Conservation (phyloP, 2,888 invertebrate genomes). For the Leistus spinibarbis region DNA sequence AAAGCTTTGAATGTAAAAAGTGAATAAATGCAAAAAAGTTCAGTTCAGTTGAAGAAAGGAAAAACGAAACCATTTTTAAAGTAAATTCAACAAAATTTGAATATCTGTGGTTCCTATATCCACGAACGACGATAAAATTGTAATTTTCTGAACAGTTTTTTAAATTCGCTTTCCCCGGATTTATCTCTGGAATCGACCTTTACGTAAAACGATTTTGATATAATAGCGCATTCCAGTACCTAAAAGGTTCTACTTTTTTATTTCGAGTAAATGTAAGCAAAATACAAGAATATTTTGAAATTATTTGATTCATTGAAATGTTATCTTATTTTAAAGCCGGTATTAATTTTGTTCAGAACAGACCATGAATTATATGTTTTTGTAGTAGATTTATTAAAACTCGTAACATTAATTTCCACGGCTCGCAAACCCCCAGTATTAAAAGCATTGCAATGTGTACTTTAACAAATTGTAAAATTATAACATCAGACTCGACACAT, state of each 20-base stretch:
- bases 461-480: too few species aligned
- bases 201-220: neutral
- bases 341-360: too few species aligned
- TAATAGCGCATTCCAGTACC: neutral
- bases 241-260: neutral
- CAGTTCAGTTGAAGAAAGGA: neutral
- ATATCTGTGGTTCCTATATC: neutral
- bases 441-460: too few species aligned
- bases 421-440: too few species aligned
- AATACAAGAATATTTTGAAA: too few species aligned
- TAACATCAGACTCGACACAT: too few species aligned
- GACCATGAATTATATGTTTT: too few species aligned
- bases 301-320: too few species aligned
- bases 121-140: slow-evolving; percentile 1
- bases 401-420: too few species aligned
- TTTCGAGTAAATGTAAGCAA: neutral
- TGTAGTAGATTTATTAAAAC: too few species aligned
- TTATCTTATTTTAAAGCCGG: too few species aligned
- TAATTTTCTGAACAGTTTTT: slow-evolving; percentile 8
- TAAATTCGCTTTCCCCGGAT: neutral
- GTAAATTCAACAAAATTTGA: neutral
- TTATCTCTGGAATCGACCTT: neutral
- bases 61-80: neutral
- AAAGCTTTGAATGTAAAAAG: neutral
- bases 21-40: neutral